Evolutionary conservation across 2,888 invertebrate species (phyloP).

Genomic region (Clusia tigrina): DNA sequence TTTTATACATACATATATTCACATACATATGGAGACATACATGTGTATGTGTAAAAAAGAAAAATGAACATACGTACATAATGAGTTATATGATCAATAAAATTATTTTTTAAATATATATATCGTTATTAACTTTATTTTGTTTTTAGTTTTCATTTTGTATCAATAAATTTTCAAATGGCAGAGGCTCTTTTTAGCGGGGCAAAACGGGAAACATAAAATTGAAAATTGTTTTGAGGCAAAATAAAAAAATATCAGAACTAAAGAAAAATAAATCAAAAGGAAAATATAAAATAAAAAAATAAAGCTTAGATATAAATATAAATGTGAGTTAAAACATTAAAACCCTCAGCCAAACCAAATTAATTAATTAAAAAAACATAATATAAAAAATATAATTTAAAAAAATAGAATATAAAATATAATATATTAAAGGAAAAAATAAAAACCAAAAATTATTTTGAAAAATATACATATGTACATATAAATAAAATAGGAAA

Average conservation of each 20-base stretch:
- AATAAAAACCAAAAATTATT: slow-evolving; percentile 5
- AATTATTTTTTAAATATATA: background rate
- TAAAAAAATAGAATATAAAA: slow-evolving; percentile 35
- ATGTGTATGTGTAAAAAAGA: too few species aligned
- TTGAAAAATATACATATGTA: slow-evolving; percentile 17
- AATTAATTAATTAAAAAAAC: too few species aligned
- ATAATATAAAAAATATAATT: slow-evolving; percentile 29
- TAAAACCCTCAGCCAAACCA: too few species aligned
- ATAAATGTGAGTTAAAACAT: background rate
- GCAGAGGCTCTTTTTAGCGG: slow-evolving; percentile 50
- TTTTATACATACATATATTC: too few species aligned
- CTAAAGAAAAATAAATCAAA: background rate
- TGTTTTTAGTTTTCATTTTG: too few species aligned
- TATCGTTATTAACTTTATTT: too few species aligned
- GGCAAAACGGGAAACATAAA: slow-evolving; percentile 33
- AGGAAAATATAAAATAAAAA: background rate
- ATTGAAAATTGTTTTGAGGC: slow-evolving; percentile 9
- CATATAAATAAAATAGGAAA: slow-evolving; percentile 4
- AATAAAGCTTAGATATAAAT: background rate
- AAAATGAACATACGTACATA: too few species aligned
- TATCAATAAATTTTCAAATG: slow-evolving; percentile 39
- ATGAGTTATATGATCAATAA: too few species aligned
- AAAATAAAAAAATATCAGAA: background rate
- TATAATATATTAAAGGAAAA: slow-evolving; percentile 12
- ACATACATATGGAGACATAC: too few species aligned